Base-by-base conservation (phyloP, 2,797 vertebrate species). In the Naso thynnoides region DNA sequence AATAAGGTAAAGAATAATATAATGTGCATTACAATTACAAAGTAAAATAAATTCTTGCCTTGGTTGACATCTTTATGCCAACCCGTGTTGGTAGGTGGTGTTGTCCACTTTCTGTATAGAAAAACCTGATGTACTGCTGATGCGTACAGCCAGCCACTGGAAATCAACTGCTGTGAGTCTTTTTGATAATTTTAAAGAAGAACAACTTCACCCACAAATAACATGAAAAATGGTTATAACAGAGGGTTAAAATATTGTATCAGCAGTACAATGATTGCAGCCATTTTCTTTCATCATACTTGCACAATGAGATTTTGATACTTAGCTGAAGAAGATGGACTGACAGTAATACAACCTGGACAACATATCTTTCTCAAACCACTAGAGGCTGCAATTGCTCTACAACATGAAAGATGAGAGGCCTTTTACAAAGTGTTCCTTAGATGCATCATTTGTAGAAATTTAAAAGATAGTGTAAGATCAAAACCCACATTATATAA, bases 361-460 rank as follows among this genome's bases (percentile, higher is more conserved):
- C 21, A 68, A 60, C 59, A 83, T 8, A 16, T 67, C 55, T 60
- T 50, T 38, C n/a, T 63, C 6, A 41, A 15, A 38, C 91, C 93
- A 90, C 79, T 80, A 91, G 93, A 91, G 81, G 87, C 38, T 27
- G 61, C 72, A 68, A 53, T 78, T 88, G 82, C 48, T 86, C 88
- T 68, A 82, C 57, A 47, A 53, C 67, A 78, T 62, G n/a, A 72
- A 82, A 66, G 38, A 86, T 24, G 10, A 15, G 27, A 2, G 18
- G 23, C 36, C 59, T 64, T 69, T 53, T 58, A 49, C 27, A 81
- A 68, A 81, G 58, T 58, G 48, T 65, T 61, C 15, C 60, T 63
- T 50, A 49, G 36, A 64, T 75, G 41, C 31, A 29, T 56, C 9
- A 52, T 50, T 74, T 55, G 53, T 84, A 88, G 38, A 83, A 85